Evolutionary conservation across 2,888 invertebrate genomes (phyloP).

Genomic region (Cheilosia impressa): DNA sequence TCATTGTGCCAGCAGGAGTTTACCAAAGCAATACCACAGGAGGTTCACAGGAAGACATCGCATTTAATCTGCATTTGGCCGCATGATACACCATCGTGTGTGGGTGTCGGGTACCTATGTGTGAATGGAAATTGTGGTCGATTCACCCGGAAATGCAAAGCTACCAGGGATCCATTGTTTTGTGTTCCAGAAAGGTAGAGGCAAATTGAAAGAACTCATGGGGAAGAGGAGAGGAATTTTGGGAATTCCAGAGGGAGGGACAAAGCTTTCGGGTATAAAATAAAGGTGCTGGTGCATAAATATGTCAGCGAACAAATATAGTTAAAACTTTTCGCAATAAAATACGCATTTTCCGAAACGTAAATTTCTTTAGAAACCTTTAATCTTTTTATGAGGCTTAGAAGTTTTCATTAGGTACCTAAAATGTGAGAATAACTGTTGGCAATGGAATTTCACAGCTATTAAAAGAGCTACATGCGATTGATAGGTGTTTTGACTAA

Average conservation of each 20-base stretch:
- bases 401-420: conserved; percentile 47
- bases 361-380: conserved; percentile 1
- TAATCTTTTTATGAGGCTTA: conserved; percentile 20
- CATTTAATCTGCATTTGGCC: conserved; percentile 59
- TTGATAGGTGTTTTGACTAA: too few species aligned
- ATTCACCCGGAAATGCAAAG: conserved; percentile 40
- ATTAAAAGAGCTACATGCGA: not conserved
- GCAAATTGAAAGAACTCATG: conserved; percentile 11
- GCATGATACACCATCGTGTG: conserved; percentile 47
- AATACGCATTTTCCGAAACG: conserved; percentile 20
- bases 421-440: conserved; percentile 31
- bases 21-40: conserved; percentile 48
- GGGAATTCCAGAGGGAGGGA: conserved; percentile 6
- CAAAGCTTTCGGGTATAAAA: not conserved
- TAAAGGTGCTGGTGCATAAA: not conserved
- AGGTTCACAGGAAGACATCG: conserved; percentile 58
- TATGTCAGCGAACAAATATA: not conserved
- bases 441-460: conserved; percentile 2
- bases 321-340: conserved; percentile 23
- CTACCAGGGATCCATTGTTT: conserved; percentile 11
- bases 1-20: conserved; percentile 51
- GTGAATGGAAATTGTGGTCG: conserved; percentile 50
- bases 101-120: conserved; percentile 42
- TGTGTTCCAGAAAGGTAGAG: conserved; percentile 1
- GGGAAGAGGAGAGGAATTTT: not conserved